These are phyloP conservation scores for Tetrax tetrax DNA, from an alignment of 2,113 vertebrate species.

Conservation along the genomic window DNA sequence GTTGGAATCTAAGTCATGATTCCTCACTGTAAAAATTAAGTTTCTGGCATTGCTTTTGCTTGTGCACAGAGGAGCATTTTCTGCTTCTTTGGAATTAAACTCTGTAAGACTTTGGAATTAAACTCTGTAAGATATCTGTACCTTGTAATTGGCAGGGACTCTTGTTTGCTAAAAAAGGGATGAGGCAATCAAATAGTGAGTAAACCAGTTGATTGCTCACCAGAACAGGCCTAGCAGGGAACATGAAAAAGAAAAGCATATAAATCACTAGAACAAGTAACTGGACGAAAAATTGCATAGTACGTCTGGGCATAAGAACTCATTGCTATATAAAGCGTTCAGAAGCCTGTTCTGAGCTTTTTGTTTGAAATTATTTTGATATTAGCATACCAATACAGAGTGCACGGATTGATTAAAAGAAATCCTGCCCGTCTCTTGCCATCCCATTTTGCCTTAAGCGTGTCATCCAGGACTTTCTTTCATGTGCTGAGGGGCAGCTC, in stretches of 20 bases:
- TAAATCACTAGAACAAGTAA: neutral
- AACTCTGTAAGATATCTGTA: conserved; percentile 19
- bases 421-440: neutral
- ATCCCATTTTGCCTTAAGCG: neutral
- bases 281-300: neutral
- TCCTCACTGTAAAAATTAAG: neutral
- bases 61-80: conserved; percentile 7
- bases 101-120: conserved; percentile 1
- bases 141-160: conserved; percentile 2
- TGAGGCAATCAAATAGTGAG: conserved; percentile 19
- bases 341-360: neutral
- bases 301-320: neutral
- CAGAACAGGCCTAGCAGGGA: neutral
- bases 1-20: neutral
- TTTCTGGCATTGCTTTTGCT: neutral
- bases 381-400: neutral
- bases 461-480: neutral
- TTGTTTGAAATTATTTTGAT: neutral
- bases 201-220: neutral
- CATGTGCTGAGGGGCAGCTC: neutral
- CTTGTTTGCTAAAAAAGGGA: conserved; percentile 16
- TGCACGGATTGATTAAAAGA: neutral
- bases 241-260: neutral
- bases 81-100: conserved; percentile 31
- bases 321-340: neutral